A percentile compares a stretch with the other conserved stretches of the same genome.
Conservation (phyloP, 2,113 vertebrate genomes). For the Sander vitreus region DNA sequence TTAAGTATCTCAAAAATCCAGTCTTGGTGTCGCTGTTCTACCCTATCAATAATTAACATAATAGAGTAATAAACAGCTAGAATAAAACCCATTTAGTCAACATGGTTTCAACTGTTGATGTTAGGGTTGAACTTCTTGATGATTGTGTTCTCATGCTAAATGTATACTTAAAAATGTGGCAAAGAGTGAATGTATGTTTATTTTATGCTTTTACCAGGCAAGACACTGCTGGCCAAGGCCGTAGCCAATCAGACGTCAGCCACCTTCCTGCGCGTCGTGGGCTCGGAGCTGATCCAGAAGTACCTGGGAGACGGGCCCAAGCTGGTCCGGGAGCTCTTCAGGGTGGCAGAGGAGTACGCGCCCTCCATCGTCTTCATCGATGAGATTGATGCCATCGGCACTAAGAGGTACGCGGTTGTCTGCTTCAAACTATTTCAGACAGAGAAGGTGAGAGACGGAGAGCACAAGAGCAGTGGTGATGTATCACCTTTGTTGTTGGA, state of each 20-base stretch:
- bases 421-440: background rate
- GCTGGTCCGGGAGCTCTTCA: conserved; percentile 94
- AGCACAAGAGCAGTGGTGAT: background rate
- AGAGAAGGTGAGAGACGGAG: background rate
- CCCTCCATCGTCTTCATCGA: conserved; percentile 99
- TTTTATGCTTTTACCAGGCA: conserved; percentile 82
- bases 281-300: conserved; percentile 98
- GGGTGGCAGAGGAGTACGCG: conserved; percentile 96
- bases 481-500: background rate
- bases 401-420: conserved; percentile 88
- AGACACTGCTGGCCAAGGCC: conserved; percentile 96
- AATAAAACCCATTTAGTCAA: background rate
- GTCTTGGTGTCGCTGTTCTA: background rate
- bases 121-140: too few species aligned
- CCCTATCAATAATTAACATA: background rate
- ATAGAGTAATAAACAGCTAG: too few species aligned
- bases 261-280: conserved; percentile 96
- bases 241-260: conserved; percentile 99
- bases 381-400: conserved; percentile 97
- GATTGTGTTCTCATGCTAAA: background rate
- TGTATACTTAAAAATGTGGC: background rate
- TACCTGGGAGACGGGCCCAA: conserved; percentile 97
- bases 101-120: background rate
- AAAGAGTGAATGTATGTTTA: background rate
- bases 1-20: background rate